Conservation (phyloP, 2,113 vertebrate species). For the Brachypteracias leptosomus region DNA sequence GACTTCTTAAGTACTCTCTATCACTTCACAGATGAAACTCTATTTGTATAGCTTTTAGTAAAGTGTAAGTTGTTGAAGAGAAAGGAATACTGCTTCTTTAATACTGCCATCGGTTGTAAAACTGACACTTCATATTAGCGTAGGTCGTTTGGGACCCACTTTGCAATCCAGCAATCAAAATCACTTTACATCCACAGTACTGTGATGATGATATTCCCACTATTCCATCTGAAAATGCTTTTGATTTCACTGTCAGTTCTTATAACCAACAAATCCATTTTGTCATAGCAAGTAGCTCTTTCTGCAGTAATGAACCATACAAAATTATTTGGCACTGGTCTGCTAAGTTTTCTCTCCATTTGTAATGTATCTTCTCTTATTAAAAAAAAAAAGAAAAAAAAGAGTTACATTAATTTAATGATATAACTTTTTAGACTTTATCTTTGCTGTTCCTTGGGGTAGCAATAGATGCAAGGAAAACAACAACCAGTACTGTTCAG, state of each 20-base stretch:
- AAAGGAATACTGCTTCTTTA: conserved; percentile 13
- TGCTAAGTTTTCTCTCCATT: not conserved
- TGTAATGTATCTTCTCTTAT: not conserved
- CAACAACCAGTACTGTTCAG: not conserved
- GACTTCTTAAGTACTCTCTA: not conserved
- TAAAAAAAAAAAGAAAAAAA: not conserved
- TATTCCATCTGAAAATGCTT: conserved; percentile 55
- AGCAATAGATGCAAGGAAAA: not conserved
- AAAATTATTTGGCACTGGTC: not conserved
- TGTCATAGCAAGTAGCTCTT: conserved; percentile 35
- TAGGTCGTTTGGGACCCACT: conserved; percentile 16
- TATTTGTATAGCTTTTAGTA: not conserved
- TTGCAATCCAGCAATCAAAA: conserved; percentile 48
- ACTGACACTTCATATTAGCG: conserved; percentile 40
- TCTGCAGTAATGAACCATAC: not conserved
- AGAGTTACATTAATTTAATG: not conserved
- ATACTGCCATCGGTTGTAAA: not conserved
- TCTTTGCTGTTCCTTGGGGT: not conserved
- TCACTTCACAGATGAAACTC: not conserved
- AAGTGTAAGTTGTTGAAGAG: not conserved
- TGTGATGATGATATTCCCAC: not conserved
- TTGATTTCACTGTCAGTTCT: conserved; percentile 53
- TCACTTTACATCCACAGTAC: conserved; percentile 13
- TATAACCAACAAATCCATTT: conserved; percentile 52
- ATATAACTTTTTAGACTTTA: not conserved